Conservation (phyloP, 2,113 vertebrate species). For the Thryonomys swinderianus region DNA sequence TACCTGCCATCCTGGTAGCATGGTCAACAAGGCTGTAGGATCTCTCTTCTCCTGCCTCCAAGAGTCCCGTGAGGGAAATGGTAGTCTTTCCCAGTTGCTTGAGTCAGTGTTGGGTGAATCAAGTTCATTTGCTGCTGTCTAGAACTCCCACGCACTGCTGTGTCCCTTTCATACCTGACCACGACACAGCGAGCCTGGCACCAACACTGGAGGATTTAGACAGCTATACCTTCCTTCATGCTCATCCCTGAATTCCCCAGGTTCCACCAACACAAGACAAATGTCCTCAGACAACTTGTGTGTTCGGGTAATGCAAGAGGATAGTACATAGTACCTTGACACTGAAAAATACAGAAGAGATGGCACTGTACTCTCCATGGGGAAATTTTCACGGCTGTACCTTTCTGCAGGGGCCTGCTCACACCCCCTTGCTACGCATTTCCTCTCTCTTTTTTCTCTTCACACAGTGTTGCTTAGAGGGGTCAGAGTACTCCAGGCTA, state of each 20-base stretch:
- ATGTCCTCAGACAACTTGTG: not conserved
- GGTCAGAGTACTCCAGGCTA: not conserved
- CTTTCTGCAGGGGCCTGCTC: not conserved
- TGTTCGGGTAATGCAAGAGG: not conserved
- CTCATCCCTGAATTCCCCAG: not conserved
- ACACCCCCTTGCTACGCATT: not conserved
- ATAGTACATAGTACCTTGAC: not conserved
- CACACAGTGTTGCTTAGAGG: not conserved
- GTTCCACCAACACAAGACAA: not conserved
- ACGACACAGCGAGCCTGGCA: not conserved
- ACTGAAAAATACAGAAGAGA: not conserved
- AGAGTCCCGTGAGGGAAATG: not conserved
- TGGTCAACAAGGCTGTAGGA: rapidly evolving
- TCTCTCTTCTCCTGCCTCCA: not conserved
- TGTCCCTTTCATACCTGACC: too few relatives aligned
- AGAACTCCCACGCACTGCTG: rapidly evolving
- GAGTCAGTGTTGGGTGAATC: not conserved
- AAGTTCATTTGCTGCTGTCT: not conserved
- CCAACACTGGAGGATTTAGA: not conserved
- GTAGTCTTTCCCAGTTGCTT: not conserved
- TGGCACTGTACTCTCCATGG: not conserved
- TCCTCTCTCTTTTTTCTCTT: not conserved
- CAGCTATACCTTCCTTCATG: not conserved
- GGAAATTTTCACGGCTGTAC: not conserved
- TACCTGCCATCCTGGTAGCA: not conserved